Evolutionary conservation across 2,888 invertebrate species (phyloP).

Genomic region (Dastarcus helophoroides): DNA sequence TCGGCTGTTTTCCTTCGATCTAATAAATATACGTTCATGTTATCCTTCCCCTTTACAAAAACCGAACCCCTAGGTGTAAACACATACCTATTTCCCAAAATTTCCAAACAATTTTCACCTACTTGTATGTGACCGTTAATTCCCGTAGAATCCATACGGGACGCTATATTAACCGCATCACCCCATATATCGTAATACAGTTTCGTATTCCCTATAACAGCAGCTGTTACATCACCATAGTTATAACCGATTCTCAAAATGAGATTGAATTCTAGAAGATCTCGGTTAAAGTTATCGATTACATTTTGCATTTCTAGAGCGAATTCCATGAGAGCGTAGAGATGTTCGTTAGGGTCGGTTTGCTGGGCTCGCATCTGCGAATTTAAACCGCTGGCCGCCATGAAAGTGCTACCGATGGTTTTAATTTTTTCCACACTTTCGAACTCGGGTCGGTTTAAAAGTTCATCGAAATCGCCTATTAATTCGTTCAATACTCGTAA

Average conservation of each 20-base stretch:
- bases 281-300: conserved; percentile 77
- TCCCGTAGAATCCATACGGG: conserved; percentile 95
- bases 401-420: conserved; percentile 92
- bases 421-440: conserved; percentile 93
- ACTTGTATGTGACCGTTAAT: conserved; percentile 76
- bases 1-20: conserved; percentile 39
- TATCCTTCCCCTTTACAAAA: conserved; percentile 92
- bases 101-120: conserved; percentile 60
- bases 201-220: conserved; percentile 92
- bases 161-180: conserved; percentile 94
- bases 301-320: conserved; percentile 83
- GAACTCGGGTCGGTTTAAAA: conserved; percentile 70
- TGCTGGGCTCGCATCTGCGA: conserved; percentile 61
- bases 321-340: conserved; percentile 86
- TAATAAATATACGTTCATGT: conserved; percentile 83
- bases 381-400: conserved; percentile 95
- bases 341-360: conserved; percentile 60
- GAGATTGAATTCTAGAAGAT: conserved; percentile 81
- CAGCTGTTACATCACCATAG: conserved; percentile 91
- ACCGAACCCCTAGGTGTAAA: conserved; percentile 90
- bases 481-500: conserved; percentile 89
- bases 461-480: conserved; percentile 91
- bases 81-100: conserved; percentile 62
- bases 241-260: conserved; percentile 82
- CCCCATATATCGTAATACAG: conserved; percentile 98